Evolutionary conservation across 92 coral and sea anemone species (phyloP), one percentile per base, ranked within the genome.

Genomic region (Anthopleura xanthogrammica): DNA sequence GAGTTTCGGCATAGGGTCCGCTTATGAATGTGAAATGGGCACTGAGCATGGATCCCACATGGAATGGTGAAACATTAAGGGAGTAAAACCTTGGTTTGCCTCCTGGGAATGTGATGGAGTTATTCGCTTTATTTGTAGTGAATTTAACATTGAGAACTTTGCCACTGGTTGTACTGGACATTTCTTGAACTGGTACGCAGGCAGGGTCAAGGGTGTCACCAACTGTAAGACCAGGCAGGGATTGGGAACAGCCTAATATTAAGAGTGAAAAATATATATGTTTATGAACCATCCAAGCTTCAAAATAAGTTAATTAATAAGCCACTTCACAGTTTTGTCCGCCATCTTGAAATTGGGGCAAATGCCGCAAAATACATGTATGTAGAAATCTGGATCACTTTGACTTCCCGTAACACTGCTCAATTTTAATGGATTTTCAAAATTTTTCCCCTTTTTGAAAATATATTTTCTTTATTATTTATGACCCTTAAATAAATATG

Each of bases 1-100:
- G 70, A 8, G 83, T 62, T 62, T 20, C 24, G 9, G 14, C 58
- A 23, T 71, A 23, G 0, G 11, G 36, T 40, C 56, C 79, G 19
- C 36, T 16, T n/a, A 52, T 36, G 5, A 66, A 74, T 2, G 40
- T 2, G 19, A 82, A 54, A 11, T 65, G 77, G 24, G 78, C 76
- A 23, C 79, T 36, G n/a, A 89, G 76, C 23, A 84, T 82, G 41
- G 92, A 80, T 56, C 92, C 92, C 41, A 85, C 81, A 43, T 89
- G 83, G 77, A 62, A 46, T 8, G 83, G 79, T 7, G 84, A 66
- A 3, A 89, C 55, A 36, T 82, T 10, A 6, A 89, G 66, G 50
- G 89, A 80, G 72, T 77, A 85, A 60, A 78, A 76, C 3, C 12
- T 19, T 22, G 74, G 72, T 4, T 12, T 87, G 71, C 20, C 19